Conservation (phyloP, 2,113 vertebrate species). For the Todiramphus chloris region DNA sequence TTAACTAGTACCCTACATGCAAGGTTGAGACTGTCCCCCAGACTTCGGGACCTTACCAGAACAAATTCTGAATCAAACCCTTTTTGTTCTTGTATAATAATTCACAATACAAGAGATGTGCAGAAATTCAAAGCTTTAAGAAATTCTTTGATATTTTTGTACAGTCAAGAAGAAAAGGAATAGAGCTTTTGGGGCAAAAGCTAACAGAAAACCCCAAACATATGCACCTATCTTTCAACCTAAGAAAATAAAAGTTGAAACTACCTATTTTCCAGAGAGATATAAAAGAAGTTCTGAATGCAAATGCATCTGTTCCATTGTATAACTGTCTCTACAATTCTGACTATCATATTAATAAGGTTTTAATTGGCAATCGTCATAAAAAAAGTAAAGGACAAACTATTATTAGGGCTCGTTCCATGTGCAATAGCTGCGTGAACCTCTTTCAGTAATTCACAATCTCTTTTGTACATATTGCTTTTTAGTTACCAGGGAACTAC, state of each 20-base stretch:
- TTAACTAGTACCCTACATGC: not conserved
- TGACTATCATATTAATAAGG: not conserved
- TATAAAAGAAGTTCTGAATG: not conserved
- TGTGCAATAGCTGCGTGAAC: not conserved
- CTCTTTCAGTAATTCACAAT: not conserved
- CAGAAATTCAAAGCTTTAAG: not conserved
- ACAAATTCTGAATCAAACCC: not conserved
- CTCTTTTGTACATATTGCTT: not conserved
- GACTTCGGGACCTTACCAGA: not conserved
- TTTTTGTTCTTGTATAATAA: not conserved
- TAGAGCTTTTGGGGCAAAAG: not conserved
- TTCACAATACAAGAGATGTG: not conserved
- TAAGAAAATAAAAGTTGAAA: not conserved
- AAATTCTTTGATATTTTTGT: not conserved
- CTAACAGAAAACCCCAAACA: not conserved
- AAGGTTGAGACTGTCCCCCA: not conserved
- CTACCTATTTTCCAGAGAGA: not conserved
- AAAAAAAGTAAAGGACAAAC: not conserved
- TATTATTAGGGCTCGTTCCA: not conserved
- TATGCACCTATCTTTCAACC: not conserved
- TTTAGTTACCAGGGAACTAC: not conserved
- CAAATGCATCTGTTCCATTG: constrained; percentile 2
- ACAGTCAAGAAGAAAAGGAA: not conserved
- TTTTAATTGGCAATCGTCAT: not conserved
- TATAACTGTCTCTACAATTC: not conserved